Evolutionary conservation across 2,797 vertebrate species (phyloP), one percentile per base, ranked within the genome.

Genomic region (Lycodopsis pacificus): DNA sequence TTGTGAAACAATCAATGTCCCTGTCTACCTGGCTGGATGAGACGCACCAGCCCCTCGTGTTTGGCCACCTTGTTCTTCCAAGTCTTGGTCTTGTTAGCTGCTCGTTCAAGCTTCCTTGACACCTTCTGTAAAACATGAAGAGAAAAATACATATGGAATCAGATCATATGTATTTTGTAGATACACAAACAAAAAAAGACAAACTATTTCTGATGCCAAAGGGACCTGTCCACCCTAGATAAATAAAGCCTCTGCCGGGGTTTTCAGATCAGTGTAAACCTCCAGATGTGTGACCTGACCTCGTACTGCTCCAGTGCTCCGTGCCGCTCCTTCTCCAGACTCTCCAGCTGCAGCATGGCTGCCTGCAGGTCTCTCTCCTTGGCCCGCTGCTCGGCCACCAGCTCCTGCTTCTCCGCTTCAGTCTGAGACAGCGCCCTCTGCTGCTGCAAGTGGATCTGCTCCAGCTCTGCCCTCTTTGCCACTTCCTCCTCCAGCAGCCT

Each of bases 1-100:
- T 17, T 30, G 22, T 44, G 4, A 44, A 1, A 5, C 10, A 0
- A 4, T 54, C 4, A 3, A 1, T 12, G 27, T 59, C 4, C 4
- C 72, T 27, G 12, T 54, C 8, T 86, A 99, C 98, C 98, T 93
- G 98, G 97, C 84, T 99, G 96, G 93, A 99, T 97, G 89, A 99
- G 93, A 48, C 96, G 96, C 85, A 99, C 95, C 85, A 99, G 92
- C 7, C 98, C 97, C 83, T 99, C 97, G 0, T 99, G 97, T 66
- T 97, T 96, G 54, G 96, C 95, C 88, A 99, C 97, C 88, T 96
- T 98, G 89, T 98, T 96, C 86, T 98, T 99, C 97, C 97, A 98
- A 36, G 94, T 98, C 91, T 95, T 97, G 12, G 97, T 98, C 77
- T 95, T 97, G 77, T 88, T 97, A 19, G 97, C 69, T 57, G 97